Conservation (phyloP, 2,797 vertebrate genomes). For the Chrysocyon brachyurus region DNA sequence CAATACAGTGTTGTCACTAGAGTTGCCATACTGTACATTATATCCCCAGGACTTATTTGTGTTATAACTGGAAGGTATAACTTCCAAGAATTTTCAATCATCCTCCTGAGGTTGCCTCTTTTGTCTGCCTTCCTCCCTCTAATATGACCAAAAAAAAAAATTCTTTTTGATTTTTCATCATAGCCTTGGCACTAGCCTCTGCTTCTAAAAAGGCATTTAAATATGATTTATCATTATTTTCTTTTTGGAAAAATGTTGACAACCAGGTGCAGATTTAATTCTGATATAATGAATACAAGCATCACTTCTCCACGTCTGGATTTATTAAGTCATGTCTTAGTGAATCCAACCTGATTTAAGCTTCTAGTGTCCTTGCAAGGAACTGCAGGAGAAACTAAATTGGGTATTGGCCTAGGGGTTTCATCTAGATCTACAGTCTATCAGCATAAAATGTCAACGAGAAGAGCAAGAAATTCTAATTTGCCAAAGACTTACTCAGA, state of each 20-base stretch:
- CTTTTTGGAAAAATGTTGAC: background rate
- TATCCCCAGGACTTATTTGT: background rate
- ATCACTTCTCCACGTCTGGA: background rate
- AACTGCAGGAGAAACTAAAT: background rate
- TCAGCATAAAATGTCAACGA: slow-evolving; percentile 15
- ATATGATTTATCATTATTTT: background rate
- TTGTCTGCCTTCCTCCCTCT: background rate
- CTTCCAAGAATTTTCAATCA: background rate
- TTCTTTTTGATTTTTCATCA: background rate
- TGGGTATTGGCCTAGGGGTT: background rate
- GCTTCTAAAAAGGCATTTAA: background rate
- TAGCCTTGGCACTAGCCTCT: background rate
- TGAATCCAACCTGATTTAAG: background rate
- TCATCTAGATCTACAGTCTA: background rate
- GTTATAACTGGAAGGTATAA: background rate
- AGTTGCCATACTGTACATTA: background rate
- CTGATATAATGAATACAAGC: background rate
- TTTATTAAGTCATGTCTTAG: background rate
- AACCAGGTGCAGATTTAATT: background rate
- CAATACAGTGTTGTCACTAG: background rate
- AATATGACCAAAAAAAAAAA: background rate
- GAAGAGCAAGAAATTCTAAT: slow-evolving; percentile 37
- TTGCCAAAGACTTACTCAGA: background rate
- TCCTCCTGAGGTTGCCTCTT: background rate
- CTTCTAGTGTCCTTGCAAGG: background rate